These are phyloP conservation scores for Chrysochloris asiatica DNA, from an alignment of 2,113 vertebrate species.

Conservation along the genomic window DNA sequence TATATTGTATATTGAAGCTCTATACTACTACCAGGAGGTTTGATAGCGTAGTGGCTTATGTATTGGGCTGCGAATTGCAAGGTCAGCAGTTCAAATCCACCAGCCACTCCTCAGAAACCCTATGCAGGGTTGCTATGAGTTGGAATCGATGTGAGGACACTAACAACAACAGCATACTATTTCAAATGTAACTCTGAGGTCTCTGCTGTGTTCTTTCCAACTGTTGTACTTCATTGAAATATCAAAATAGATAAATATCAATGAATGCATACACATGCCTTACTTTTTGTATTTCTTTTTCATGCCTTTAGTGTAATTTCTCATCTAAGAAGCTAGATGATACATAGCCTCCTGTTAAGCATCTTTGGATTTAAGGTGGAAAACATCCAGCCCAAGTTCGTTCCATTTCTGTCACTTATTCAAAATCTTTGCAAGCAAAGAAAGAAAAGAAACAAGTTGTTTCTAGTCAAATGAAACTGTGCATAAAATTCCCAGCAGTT, in stretches of 20 bases:
- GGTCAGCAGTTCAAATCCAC: too few species aligned
- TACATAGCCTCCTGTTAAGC: not conserved
- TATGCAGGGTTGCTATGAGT: too few species aligned
- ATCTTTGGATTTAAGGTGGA: constrained; percentile 37
- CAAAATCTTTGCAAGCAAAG: constrained; percentile 57
- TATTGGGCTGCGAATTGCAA: too few species aligned
- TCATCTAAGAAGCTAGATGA: not conserved
- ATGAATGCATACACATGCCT: not conserved
- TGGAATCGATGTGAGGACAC: too few species aligned
- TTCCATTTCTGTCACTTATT: constrained; percentile 19
- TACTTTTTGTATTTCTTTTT: constrained; percentile 32
- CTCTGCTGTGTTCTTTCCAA: not conserved
- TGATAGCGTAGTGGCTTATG: too few species aligned
- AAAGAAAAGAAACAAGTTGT: constrained; percentile 50
- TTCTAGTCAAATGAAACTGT: constrained; percentile 75
- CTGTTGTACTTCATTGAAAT: not conserved
- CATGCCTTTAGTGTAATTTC: constrained; percentile 2
- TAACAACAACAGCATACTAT: too few species aligned
- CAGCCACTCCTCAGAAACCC: too few species aligned
- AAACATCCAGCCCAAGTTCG: constrained; percentile 42
- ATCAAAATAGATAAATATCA: not conserved
- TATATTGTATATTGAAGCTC: not conserved
- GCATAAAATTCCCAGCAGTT: constrained; percentile 69
- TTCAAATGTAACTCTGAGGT: not conserved
- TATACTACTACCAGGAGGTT: too few species aligned